These are phyloP conservation scores for Flexamia atlantica DNA, from an alignment of 2,888 invertebrate species.

Conservation along the genomic window DNA sequence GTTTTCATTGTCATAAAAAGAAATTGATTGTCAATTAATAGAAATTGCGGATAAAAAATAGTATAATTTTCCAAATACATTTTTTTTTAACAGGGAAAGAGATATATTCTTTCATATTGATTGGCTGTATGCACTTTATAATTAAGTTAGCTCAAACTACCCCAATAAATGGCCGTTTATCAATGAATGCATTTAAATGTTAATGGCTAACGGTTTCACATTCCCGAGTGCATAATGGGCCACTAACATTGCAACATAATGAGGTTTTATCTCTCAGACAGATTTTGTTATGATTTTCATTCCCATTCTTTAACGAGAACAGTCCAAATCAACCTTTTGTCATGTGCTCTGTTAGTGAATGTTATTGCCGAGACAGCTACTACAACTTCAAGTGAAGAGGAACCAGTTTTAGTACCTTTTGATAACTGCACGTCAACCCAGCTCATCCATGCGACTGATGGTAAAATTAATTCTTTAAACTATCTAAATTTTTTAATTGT, in stretches of 20 bases:
- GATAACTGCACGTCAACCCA: constrained; percentile 39
- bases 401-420: neutral
- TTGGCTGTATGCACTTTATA: no score
- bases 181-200: neutral
- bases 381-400: neutral
- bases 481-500: neutral
- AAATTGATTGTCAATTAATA: no score
- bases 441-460: neutral
- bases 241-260: neutral
- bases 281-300: neutral
- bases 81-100: no score
- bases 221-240: neutral
- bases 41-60: no score
- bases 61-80: no score
- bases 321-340: neutral
- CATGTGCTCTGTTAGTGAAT: neutral
- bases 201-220: neutral
- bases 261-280: neutral
- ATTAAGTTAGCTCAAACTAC: no score
- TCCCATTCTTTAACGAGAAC: neutral
- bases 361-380: neutral
- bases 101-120: no score
- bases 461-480: neutral
- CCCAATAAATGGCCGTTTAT: neutral
- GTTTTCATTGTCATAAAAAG: no score